These are phyloP conservation scores for Rambutsinella grinnellia DNA, from an alignment of 2,888 invertebrate species.

Conservation along the genomic window DNA sequence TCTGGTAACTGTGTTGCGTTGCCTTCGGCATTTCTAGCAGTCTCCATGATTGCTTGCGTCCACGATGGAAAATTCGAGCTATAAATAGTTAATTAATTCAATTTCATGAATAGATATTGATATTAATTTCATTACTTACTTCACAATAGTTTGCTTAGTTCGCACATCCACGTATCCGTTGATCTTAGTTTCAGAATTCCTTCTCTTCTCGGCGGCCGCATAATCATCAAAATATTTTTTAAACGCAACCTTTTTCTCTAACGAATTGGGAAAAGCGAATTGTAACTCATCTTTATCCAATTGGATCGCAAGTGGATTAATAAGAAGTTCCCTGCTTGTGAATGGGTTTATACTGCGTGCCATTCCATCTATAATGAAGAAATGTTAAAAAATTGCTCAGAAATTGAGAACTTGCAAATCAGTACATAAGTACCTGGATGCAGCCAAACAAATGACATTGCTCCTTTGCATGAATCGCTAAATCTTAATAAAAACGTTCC, in stretches of 20 bases:
- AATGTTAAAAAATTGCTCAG: neutral
- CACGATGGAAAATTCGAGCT: neutral
- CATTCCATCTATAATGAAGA: constrained; percentile 13
- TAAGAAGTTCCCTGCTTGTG: constrained; percentile 13
- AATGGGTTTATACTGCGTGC: constrained; percentile 17
- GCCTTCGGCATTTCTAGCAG: no score
- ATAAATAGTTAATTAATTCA: neutral
- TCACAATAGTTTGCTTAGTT: neutral
- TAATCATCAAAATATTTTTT: constrained; percentile 11
- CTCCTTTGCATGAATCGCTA: constrained; percentile 9
- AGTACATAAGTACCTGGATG: constrained; percentile 12
- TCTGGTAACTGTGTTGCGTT: no score
- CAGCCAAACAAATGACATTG: constrained; percentile 20
- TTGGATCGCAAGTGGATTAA: constrained; percentile 1
- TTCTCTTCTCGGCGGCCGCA: neutral
- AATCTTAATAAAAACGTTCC: constrained; percentile 26
- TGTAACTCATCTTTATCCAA: constrained; percentile 13
- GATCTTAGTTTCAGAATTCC: neutral
- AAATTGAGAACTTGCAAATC: neutral
- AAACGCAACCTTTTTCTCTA: constrained; percentile 17
- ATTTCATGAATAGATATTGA: neutral
- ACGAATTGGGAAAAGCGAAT: constrained; percentile 10
- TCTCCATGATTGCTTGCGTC: no score
- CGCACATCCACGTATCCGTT: neutral
- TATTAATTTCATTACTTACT: neutral